Conservation (phyloP, 2,888 invertebrate genomes). For the Ypsolopha scabrella region DNA sequence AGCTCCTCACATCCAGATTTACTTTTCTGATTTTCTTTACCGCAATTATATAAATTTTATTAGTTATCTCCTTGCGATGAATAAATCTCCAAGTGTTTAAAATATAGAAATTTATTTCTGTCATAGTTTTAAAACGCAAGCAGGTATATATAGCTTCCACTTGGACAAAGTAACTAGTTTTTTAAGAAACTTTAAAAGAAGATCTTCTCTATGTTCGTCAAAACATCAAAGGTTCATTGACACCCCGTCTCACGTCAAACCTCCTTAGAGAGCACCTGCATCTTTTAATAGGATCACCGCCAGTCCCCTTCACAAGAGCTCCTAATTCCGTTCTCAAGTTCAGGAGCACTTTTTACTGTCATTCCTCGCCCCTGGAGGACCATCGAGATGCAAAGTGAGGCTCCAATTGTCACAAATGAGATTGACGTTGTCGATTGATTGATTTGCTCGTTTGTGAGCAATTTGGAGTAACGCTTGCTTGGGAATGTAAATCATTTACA, state of each 20-base stretch:
- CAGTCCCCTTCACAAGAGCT: constrained; percentile 26
- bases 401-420: constrained; percentile 2
- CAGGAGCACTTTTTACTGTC: constrained; percentile 49
- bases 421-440: constrained; percentile 3
- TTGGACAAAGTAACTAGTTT: no score
- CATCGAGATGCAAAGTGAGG: constrained; percentile 18
- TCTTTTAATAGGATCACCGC: constrained; percentile 5
- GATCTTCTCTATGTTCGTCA: neutral
- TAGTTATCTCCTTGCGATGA: no score
- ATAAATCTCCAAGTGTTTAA: no score
- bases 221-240: neutral
- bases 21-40: no score
- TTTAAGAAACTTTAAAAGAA: no score
- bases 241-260: neutral
- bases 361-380: constrained; percentile 47
- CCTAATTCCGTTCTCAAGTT: constrained; percentile 40
- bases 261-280: constrained; percentile 1
- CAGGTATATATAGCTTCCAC: no score
- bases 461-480: neutral
- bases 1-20: no score
- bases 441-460: neutral
- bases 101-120: no score
- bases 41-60: no score
- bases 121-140: no score
- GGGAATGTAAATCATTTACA: neutral